Base-by-base conservation (phyloP, 2,797 vertebrate genomes). In the Chanos chanos region DNA sequence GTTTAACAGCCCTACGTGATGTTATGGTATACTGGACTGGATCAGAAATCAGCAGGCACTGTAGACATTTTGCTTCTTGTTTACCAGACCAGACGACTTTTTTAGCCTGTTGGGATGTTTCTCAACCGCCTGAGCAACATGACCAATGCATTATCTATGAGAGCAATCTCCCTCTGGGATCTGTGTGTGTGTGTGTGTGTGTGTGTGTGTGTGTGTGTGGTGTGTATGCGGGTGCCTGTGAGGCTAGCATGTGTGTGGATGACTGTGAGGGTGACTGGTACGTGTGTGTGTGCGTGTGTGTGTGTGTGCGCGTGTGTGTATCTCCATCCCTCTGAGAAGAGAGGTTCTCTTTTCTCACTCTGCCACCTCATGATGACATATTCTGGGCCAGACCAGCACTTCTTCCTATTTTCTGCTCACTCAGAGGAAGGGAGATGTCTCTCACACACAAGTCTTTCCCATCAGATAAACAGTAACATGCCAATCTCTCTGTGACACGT, bases 301-400 rank as follows among this genome's bases (percentile, higher is more conserved):
- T n/a, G n/a, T n/a, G n/a, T n/a, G n/a, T n/a, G n/a, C n/a, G n/a
- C n/a, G n/a, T n/a, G 64, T 59, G 21, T 47, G 8, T 25, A 24
- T 24, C 18, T 41, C 30, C 34, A 59, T 44, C 34, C 19, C 36
- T 37, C 24, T 48, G 45, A 2, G 34, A 22, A 30, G 1, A 64
- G 18, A 25, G 51, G 73, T 76, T 73, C 74, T 61, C 54, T 73
- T 73, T 76, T 76, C 58, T 73, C 27, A 31, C 53, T 73, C 61
- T 50, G 65, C 67, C 58, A 22, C 12, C 34, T 76, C 70, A 76
- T 36, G 51, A 57, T 70, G 70, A 76, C 66, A 28, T 56, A 54
- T 34, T 63, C 45, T 43, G 44, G 52, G 33, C 31, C 19, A 25
- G 43, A 61, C 45, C 30, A 48, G 47, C 18, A 31, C 37, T 27